Conservation (phyloP, 2,113 vertebrate genomes). For the Barnardius zonarius region DNA sequence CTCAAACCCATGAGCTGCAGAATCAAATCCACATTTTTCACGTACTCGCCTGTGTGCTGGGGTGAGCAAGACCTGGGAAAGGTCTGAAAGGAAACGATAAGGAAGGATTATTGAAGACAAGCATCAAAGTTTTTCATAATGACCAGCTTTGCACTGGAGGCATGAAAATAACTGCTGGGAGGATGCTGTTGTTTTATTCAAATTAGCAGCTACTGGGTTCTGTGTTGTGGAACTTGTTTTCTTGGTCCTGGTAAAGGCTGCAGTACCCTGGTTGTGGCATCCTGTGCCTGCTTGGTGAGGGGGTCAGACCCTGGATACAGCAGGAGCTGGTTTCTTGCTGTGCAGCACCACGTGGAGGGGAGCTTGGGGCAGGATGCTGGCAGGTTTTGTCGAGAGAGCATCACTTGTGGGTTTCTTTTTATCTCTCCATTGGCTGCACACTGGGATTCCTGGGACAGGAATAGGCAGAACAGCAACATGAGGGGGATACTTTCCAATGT, state of each 20-base stretch:
- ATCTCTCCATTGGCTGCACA: not conserved
- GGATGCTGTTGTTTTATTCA: fast-evolving
- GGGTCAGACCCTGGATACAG: fast-evolving
- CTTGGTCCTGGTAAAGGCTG: not conserved
- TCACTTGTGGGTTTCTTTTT: not conserved
- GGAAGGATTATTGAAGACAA: not conserved
- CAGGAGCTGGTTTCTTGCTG: not conserved
- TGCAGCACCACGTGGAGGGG: not conserved
- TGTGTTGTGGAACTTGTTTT: not conserved
- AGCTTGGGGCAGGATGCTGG: not conserved
- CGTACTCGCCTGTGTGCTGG: not conserved
- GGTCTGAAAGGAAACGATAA: not conserved
- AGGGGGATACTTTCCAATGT: not conserved
- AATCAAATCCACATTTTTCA: not conserved
- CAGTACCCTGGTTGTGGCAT: not conserved
- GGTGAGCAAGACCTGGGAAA: not conserved
- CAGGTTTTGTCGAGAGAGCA: not conserved
- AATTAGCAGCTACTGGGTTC: not conserved
- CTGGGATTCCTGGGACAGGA: not conserved
- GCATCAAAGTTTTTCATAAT: not conserved
- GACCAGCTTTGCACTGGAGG: not conserved
- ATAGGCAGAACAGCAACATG: fast-evolving
- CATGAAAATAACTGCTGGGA: not conserved
- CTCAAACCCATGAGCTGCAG: not conserved
- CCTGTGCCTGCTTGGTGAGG: not conserved